phyloP scores from a whole-genome alignment of 2,888 invertebrate species.

The Hecatera dysodea region DNA sequence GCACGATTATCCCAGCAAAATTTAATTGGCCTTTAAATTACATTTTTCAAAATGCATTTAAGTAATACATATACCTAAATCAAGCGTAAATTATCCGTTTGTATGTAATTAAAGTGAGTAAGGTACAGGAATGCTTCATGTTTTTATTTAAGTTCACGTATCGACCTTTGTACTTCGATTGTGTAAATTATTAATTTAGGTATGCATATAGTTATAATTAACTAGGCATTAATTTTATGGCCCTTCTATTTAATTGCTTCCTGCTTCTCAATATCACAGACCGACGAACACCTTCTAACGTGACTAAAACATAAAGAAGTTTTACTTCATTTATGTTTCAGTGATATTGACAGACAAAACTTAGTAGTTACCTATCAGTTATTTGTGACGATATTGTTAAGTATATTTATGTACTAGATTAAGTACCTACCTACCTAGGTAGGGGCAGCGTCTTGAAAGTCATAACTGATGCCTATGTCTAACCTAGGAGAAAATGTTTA shows the following conservation, averaged over 20 bases:
- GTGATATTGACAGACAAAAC: slow-evolving; percentile 14
- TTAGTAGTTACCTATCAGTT: background rate
- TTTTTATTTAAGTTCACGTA: slow-evolving; percentile 16
- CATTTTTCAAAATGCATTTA: slow-evolving; percentile 14
- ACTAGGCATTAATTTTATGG: slow-evolving; percentile 58
- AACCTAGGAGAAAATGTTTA: background rate
- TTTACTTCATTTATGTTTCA: slow-evolving; percentile 1
- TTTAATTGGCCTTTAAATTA: background rate
- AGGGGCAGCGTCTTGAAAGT: background rate
- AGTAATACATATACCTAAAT: background rate
- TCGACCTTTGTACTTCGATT: slow-evolving; percentile 41
- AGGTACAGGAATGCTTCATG: slow-evolving; percentile 25
- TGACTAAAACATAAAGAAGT: slow-evolving; percentile 4
- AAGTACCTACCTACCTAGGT: background rate
- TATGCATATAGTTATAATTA: background rate
- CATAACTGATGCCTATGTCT: background rate
- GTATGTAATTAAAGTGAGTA: background rate
- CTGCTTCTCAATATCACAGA: slow-evolving; percentile 66
- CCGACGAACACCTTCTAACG: slow-evolving; percentile 20
- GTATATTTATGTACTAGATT: background rate
- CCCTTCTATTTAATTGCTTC: slow-evolving; percentile 65
- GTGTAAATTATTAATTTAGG: background rate
- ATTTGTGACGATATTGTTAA: slow-evolving; percentile 15
- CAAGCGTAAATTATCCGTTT: slow-evolving; percentile 11
- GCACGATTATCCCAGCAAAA: background rate